A percentile compares a stretch with the other conserved stretches of the same genome.
phyloP scores from a whole-genome alignment of 2,888 invertebrate genomes.

The Podotricha telesiphe region DNA sequence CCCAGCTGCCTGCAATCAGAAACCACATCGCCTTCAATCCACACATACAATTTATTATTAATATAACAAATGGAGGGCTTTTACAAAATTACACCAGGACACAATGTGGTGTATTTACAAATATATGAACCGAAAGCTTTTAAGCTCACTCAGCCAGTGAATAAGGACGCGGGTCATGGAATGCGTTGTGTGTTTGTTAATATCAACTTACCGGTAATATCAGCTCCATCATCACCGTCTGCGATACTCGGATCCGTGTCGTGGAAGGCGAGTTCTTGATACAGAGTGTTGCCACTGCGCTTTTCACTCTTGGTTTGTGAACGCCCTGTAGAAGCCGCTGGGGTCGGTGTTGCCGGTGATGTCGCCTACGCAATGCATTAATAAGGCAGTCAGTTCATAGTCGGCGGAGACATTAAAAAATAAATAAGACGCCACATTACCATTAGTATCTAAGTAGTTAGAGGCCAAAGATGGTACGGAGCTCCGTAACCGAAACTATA shows the following conservation, averaged over 20 bases:
- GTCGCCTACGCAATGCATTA: too few relatives aligned
- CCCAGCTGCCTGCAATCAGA: constrained; percentile 91
- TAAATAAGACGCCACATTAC: too few relatives aligned
- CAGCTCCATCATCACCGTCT: constrained; percentile 89
- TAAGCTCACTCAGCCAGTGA: too few relatives aligned
- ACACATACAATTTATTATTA: too few relatives aligned
- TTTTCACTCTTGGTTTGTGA: constrained; percentile 92
- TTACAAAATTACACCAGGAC: not conserved
- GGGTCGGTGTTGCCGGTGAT: constrained; percentile 74
- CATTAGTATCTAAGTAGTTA: too few relatives aligned
- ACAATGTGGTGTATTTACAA: not conserved
- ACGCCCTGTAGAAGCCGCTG: constrained; percentile 54
- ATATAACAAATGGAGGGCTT: too few relatives aligned
- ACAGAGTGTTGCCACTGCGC: constrained; percentile 94
- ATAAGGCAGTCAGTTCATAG: too few relatives aligned
- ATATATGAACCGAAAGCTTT: not conserved
- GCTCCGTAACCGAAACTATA: too few relatives aligned
- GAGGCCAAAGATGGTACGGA: too few relatives aligned
- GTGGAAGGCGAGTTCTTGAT: constrained; percentile 96
- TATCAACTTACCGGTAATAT: constrained; percentile 92
- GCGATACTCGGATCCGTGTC: constrained; percentile 93
- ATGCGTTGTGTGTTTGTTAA: too few relatives aligned
- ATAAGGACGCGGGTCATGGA: too few relatives aligned
- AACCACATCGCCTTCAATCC: constrained; percentile 7
- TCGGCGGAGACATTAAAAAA: too few relatives aligned